phyloP scores from a whole-genome alignment of 2,797 vertebrate species.

The Acanthurus tractus region DNA sequence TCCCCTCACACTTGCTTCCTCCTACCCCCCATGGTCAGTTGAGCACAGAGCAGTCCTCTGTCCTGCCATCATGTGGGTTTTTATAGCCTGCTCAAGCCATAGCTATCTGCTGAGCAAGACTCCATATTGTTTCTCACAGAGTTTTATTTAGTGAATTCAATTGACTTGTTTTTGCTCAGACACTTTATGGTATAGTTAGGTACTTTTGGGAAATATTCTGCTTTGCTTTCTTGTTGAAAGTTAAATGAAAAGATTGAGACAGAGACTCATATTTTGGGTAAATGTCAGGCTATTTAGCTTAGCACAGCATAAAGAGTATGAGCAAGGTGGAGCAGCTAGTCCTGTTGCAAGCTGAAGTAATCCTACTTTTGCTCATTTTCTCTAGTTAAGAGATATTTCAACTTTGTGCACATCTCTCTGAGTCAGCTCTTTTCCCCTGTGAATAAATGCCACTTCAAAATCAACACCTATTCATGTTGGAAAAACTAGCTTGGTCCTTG shows the following conservation, averaged over 20 bases:
- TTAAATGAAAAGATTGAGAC: background rate
- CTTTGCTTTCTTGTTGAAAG: background rate
- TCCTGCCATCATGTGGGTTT: slow-evolving; percentile 69
- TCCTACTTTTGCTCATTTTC: background rate
- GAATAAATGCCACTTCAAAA: slow-evolving; percentile 14
- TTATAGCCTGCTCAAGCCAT: slow-evolving; percentile 63
- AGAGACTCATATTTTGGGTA: no score
- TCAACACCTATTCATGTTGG: background rate
- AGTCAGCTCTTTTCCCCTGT: background rate
- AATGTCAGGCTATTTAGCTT: background rate
- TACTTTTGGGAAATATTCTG: background rate
- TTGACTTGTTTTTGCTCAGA: background rate
- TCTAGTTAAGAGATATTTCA: background rate
- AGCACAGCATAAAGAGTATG: slow-evolving; percentile 6
- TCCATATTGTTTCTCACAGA: slow-evolving; percentile 25
- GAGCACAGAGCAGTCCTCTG: slow-evolving; percentile 70
- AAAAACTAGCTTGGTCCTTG: background rate
- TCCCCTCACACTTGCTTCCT: slow-evolving; percentile 52
- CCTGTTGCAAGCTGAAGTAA: background rate
- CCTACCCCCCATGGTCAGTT: slow-evolving; percentile 60
- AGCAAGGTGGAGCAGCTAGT: background rate
- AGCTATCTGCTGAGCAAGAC: slow-evolving; percentile 50
- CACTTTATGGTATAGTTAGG: background rate
- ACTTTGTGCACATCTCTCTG: background rate
- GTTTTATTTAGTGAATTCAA: slow-evolving; percentile 31